Conservation (phyloP, 2,888 invertebrate species). For the Drosophila macrospina region DNA sequence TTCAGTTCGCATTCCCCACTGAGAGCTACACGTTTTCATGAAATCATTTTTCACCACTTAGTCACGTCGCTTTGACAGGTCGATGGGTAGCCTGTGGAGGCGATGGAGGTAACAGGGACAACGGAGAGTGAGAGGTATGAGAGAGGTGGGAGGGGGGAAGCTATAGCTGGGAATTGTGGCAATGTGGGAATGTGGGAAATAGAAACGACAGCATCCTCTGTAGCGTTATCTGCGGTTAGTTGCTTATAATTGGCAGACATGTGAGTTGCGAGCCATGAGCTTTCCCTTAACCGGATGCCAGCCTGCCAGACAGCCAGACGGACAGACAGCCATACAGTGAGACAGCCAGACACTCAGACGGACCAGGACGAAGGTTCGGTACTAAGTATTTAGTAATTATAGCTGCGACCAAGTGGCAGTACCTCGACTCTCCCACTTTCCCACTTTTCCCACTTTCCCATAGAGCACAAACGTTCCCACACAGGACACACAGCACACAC, state of each 20-base stretch:
- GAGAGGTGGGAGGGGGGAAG: neutral
- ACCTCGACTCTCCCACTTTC: conserved; percentile 40
- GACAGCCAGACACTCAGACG: too few relatives aligned
- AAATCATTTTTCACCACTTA: conserved; percentile 79
- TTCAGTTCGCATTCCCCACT: conserved; percentile 62
- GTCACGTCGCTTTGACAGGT: conserved; percentile 79
- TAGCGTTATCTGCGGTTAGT: conserved; percentile 75
- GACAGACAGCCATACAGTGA: too few relatives aligned
- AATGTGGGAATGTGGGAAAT: conserved; percentile 40
- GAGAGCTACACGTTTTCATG: conserved; percentile 79
- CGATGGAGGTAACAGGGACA: conserved; percentile 19
- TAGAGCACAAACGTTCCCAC: conserved; percentile 56
- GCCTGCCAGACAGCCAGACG: neutral
- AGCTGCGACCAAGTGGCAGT: conserved; percentile 43
- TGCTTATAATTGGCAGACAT: conserved; percentile 79
- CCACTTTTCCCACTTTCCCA: conserved; percentile 61
- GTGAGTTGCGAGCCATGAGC: conserved; percentile 57
- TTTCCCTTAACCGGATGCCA: conserved; percentile 64
- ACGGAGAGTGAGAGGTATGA: neutral
- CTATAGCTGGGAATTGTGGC: conserved; percentile 26
- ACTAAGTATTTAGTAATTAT: conserved; percentile 65
- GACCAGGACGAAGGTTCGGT: conserved; percentile 2
- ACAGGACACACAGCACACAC: conserved; percentile 40
- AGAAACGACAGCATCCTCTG: conserved; percentile 65
- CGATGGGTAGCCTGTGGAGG: conserved; percentile 40